Conservation (phyloP, 2,797 vertebrate species). For the Peromyscus attwateri region DNA sequence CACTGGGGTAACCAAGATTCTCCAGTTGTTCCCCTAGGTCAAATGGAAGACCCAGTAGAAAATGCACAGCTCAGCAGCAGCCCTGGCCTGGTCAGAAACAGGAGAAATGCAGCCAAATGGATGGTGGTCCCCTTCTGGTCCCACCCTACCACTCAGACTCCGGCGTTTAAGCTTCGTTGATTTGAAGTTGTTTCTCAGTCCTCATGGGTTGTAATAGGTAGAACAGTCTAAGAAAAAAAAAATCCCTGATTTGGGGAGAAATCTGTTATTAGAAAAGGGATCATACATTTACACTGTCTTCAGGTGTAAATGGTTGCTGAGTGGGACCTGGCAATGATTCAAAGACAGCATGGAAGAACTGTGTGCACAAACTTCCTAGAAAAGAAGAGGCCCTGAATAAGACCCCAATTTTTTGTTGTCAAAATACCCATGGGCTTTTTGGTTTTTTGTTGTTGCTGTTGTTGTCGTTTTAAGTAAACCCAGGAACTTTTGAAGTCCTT, state of each 20-base stretch:
- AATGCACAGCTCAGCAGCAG: slow-evolving; percentile 12
- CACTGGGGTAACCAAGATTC: slow-evolving; percentile 14
- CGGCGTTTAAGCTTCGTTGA: slow-evolving; percentile 39
- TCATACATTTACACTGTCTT: neutral
- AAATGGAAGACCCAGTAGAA: slow-evolving; percentile 19
- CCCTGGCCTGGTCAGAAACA: slow-evolving; percentile 12
- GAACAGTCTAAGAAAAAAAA: slow-evolving; percentile 58
- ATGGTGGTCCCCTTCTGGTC: slow-evolving; percentile 50
- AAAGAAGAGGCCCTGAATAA: slow-evolving; percentile 18
- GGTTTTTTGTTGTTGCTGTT: neutral
- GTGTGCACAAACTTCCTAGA: slow-evolving; percentile 52
- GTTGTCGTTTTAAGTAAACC: neutral
- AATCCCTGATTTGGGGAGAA: slow-evolving; percentile 47
- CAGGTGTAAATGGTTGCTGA: neutral
- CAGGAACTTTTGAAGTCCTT: slow-evolving; percentile 28
- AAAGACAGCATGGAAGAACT: neutral
- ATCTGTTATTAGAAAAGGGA: slow-evolving; percentile 27
- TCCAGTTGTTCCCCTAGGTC: slow-evolving; percentile 26
- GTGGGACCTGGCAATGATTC: slow-evolving; percentile 18
- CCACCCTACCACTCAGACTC: neutral
- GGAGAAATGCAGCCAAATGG: slow-evolving; percentile 1
- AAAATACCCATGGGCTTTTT: slow-evolving; percentile 18
- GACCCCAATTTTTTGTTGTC: slow-evolving; percentile 33
- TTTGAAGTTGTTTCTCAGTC: slow-evolving; percentile 56
- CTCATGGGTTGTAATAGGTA: slow-evolving; percentile 27